Evolutionary conservation across 1,140 invertebrate genomes (phyloP), one percentile per base, ranked within the genome.

Genomic region (Argopecten irradians): DNA sequence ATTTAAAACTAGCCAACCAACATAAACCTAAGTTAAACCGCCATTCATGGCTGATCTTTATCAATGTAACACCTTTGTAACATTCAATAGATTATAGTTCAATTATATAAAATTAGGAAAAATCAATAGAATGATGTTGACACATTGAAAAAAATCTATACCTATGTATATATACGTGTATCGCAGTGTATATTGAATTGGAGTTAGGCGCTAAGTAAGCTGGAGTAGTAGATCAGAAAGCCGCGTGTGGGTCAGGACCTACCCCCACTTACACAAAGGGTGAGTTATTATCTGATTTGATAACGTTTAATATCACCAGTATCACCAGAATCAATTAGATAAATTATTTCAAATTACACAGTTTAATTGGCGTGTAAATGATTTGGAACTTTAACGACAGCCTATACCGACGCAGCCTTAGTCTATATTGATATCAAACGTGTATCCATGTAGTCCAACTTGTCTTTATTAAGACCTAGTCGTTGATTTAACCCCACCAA

Each of bases 1-100:
- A 71, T 71, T 71, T 71, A 71, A 71, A 71, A 71, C n/a, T 71
- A 28, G 28, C 55, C 55, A 71, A 71, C 55, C 55, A 71, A n/a
- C 55, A 71, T n/a, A 71, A n/a, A 22, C 0, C 55, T 71, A 71
- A 28, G n/a, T 71, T 71, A 71, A 71, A 71, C 55, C n/a, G n/a
- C 55, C 55, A 71, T 71, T 28, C 55, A 71, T 5, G n/a, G 1
- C 55, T n/a, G n/a, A 28, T 28, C 55, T 71, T 71, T 71, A 71
- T 71, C 55, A 28, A 71, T 71, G 28, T 71, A 8, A 71, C 55
- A 71, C 55, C 55, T 71, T 71, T 71, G 55, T 71, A 28, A n/a
- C 55, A 71, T n/a, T 71, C 55, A 71, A 71, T 71, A n/a, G 55
- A 71, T 71, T 71, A 71, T 71, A 71, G 1, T 71, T 71, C 28